Conservation (phyloP, 2,113 vertebrate species). For the Chloropsis hardwickii region DNA sequence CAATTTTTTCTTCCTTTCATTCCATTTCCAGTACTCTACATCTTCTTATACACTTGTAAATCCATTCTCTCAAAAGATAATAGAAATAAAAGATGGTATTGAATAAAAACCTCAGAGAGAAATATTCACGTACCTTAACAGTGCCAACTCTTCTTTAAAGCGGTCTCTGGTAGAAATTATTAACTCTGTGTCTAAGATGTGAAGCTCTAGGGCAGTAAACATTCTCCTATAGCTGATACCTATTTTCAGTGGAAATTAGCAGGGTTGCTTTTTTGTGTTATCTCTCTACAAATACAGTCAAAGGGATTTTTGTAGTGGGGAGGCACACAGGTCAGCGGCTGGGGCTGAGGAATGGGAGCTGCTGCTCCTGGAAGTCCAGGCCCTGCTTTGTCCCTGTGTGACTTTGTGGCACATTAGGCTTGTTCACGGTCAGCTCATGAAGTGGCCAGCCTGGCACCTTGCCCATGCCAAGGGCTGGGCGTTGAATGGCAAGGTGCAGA, state of each 20-base stretch:
- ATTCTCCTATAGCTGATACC: not conserved
- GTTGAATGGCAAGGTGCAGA: not conserved
- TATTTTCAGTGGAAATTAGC: not conserved
- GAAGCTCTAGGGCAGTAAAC: not conserved
- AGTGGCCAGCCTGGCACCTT: not conserved
- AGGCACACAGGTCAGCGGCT: not conserved
- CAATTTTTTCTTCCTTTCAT: not conserved
- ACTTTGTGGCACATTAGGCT: not conserved
- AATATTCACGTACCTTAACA: not conserved
- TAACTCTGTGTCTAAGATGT: not conserved
- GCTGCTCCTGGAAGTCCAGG: not conserved
- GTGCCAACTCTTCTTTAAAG: not conserved
- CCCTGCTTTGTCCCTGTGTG: not conserved
- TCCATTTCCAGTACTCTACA: not conserved
- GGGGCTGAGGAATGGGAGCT: not conserved
- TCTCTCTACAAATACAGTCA: not conserved
- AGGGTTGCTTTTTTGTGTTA: not conserved
- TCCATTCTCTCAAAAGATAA: not conserved
- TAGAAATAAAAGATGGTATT: not conserved
- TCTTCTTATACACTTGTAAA: not conserved
- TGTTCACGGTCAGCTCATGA: not conserved
- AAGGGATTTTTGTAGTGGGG: not conserved
- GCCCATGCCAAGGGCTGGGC: not conserved
- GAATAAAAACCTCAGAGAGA: not conserved
- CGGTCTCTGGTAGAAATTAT: not conserved